A percentile compares a stretch with the other conserved stretches of the same genome.
Evolutionary conservation across 2,113 vertebrate genomes (phyloP).

Genomic region (Rynchops niger): DNA sequence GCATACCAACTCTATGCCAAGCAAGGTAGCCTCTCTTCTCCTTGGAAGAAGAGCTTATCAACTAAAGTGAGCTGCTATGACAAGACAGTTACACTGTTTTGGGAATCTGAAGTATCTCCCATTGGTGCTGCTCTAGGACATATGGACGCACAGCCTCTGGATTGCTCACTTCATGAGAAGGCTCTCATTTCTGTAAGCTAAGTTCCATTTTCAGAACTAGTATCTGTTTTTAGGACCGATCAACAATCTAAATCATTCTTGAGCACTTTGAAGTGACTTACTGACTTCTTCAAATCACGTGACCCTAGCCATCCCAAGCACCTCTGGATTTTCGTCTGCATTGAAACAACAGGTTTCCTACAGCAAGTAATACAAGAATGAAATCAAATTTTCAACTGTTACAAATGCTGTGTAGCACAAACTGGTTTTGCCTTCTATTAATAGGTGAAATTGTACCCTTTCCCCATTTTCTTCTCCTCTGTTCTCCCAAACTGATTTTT

Average conservation of each 20-base stretch:
- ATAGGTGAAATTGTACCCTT: background rate
- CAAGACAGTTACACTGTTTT: background rate
- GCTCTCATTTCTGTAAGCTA: background rate
- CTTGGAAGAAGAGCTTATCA: background rate
- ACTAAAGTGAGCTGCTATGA: background rate
- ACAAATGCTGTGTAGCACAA: background rate
- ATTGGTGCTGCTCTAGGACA: background rate
- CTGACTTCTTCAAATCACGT: background rate
- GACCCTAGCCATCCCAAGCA: background rate
- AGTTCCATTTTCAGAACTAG: background rate
- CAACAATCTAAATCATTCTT: background rate
- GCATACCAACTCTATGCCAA: background rate
- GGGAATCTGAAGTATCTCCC: background rate
- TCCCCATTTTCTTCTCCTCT: background rate
- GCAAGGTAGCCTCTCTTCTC: background rate
- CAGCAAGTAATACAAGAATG: background rate
- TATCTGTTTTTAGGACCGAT: background rate
- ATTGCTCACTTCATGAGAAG: background rate
- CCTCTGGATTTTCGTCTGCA: background rate
- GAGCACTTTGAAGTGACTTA: background rate
- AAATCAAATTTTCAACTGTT: background rate
- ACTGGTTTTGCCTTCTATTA: background rate
- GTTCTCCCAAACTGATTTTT: background rate
- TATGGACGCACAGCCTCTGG: background rate
- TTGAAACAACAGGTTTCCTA: background rate